Evolutionary conservation across 2,888 invertebrate genomes (phyloP), one percentile per base, ranked within the genome.

Genomic region (Drosophila borborema): DNA sequence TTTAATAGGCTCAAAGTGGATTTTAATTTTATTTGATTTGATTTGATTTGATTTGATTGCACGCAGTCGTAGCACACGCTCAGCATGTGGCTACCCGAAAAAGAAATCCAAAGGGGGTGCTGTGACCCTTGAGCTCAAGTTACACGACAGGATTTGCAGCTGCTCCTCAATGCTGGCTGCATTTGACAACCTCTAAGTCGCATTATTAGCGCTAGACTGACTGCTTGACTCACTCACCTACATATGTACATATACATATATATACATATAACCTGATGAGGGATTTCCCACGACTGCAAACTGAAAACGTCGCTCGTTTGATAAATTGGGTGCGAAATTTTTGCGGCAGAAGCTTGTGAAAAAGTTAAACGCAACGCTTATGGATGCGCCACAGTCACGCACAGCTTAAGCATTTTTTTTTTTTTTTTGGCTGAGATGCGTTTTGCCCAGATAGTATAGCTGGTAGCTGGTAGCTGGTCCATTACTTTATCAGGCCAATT

Each of bases 1-100:
- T 91, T 92, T 91, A 91, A 91, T 91, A 90, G 91, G 85, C 83
- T 89, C 82, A 91, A 92, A 91, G 92, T 92, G 92, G 91, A 91
- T 91, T 92, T 91, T 91, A 91, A 92, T 92, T 91, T 92, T 82
- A 90, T 89, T 91, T 90, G 82, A 90, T 89, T 87, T 86, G 80
- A 81, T 82, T 90, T 83, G 87, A 79, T 82, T 90, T 83, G 87
- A 79, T 89, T 89, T 89, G 89, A 90, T 90, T 90, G 87, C 86
- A n/a, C 58, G 36, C 43, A 45, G 40, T 3, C 58, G 54, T 45
- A 58, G 58, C 58, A 81, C 86, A 73, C 68, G 72, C 90, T 40
- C 86, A 89, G 82, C 84, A 78, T 77, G 86, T 60, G 77, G 43
- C 64, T 14, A 9, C 18, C 48, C 64, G 23, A 36, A 16, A 36